phyloP scores from a whole-genome alignment of 2,113 vertebrate genomes.

The Leuciscus idus region DNA sequence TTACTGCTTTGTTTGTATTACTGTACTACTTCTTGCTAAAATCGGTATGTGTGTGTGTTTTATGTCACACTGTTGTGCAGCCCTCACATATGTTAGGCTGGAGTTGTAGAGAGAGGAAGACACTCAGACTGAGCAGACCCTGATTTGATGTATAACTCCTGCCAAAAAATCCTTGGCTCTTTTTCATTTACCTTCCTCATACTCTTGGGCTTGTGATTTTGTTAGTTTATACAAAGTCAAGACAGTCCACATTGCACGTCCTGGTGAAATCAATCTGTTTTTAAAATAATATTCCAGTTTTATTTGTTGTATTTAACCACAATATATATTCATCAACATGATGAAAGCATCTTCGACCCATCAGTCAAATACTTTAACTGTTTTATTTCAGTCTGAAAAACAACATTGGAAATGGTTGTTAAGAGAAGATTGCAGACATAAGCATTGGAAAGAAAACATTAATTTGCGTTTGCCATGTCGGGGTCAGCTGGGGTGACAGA shows the following conservation, averaged over 20 bases:
- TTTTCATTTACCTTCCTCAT: neutral
- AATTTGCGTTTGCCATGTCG: neutral
- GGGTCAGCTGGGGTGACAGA: neutral
- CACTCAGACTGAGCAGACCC: constrained; percentile 1
- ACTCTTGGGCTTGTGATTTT: neutral
- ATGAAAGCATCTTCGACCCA: neutral
- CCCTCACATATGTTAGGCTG: neutral
- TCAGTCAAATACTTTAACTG: neutral
- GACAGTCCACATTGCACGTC: neutral
- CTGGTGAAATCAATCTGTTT: neutral
- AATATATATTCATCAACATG: neutral
- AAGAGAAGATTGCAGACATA: neutral
- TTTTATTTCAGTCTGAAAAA: constrained; percentile 9
- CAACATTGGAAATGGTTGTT: neutral
- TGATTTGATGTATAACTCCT: neutral
- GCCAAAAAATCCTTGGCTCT: neutral
- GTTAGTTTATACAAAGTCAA: neutral
- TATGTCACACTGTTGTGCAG: neutral
- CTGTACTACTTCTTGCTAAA: neutral
- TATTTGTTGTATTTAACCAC: neutral
- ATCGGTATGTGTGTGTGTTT: neutral
- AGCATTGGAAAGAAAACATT: constrained; percentile 4
- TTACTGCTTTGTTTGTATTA: constrained; percentile 28
- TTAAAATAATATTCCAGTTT: neutral
- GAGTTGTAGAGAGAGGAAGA: constrained; percentile 9